Evolutionary conservation across 2,113 vertebrate genomes (phyloP), one percentile per base, ranked within the genome.

Genomic region (Penelope pileata): DNA sequence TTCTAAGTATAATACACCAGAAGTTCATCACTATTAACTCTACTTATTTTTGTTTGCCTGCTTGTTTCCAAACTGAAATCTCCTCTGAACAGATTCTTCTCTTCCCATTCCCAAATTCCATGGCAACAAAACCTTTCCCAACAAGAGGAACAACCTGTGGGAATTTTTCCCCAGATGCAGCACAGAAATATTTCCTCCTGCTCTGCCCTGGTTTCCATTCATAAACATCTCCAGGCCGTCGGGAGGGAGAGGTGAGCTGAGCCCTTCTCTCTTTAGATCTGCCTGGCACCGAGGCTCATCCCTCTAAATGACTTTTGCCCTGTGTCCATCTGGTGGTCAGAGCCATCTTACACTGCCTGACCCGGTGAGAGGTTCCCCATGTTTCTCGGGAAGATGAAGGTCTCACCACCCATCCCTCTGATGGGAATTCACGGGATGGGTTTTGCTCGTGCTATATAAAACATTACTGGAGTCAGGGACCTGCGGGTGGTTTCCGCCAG

Each of bases 391-490:
- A 69, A 93, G 88, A 6, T 7, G 51, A 47, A 6, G 76, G 36
- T 88, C 48, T 38, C 6, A 10, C 60, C 21, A 4, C 72, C 59
- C 27, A 4, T 23, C 67, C 89, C 81, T 62, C 68, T 96, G 94
- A 60, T 63, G 64, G 94, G 95, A 97, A 96, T 43, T 15, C 7
- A 11, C n/a, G 48, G 51, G 40, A 11, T 1, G 40, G 54, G 9
- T 96, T 94, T 80, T 3, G 4, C 66, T 10, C 0, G 8, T 2
- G 13, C 93, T 94, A 80, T 91, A 94, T 90, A 94, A 95, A 96
- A 91, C 91, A 42, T 94, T 58, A 38, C 95, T 58, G 83, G 89
- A 96, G 93, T 69, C 86, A 17, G 83, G 86, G 47, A 86, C 59
- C 94, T 60, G 60, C 22, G 60, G 16, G 78, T 73, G 77, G 77